phyloP scores from a whole-genome alignment of 2,113 vertebrate genomes.

The Gasterosteus aculeatus region DNA sequence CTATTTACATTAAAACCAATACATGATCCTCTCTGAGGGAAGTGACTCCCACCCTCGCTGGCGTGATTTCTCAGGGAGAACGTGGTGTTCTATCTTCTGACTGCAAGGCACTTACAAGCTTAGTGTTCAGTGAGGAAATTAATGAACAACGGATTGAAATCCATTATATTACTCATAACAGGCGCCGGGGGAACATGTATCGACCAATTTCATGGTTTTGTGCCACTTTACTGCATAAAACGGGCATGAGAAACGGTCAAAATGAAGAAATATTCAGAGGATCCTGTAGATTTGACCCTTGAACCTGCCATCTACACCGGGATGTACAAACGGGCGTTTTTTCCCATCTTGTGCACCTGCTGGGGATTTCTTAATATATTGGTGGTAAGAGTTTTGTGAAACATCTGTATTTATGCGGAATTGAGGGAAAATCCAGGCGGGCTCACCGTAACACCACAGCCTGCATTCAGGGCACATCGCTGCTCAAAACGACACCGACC shows the following conservation, averaged over 20 bases:
- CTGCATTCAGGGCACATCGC: background rate
- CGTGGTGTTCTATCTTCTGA: constrained; percentile 28
- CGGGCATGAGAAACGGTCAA: constrained; percentile 2
- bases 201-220: background rate
- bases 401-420: background rate
- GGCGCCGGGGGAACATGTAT: constrained; percentile 5
- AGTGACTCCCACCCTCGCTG: constrained; percentile 2
- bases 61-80: constrained; percentile 18
- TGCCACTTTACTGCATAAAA: constrained; percentile 5
- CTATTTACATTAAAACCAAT: constrained; percentile 19
- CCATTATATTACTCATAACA: constrained; percentile 32
- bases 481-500: background rate
- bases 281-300: constrained; percentile 36
- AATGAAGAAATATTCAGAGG: background rate
- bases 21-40: background rate
- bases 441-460: background rate
- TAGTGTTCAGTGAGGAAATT: constrained; percentile 9
- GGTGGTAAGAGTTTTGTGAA: background rate
- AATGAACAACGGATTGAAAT: constrained; percentile 43
- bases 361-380: constrained; percentile 4
- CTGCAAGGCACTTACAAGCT: constrained; percentile 18
- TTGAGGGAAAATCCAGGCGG: background rate
- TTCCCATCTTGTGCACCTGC: background rate
- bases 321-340: background rate
- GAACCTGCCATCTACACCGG: constrained; percentile 26